phyloP scores from a whole-genome alignment of 2,113 vertebrate species.

The Tetrax tetrax region DNA sequence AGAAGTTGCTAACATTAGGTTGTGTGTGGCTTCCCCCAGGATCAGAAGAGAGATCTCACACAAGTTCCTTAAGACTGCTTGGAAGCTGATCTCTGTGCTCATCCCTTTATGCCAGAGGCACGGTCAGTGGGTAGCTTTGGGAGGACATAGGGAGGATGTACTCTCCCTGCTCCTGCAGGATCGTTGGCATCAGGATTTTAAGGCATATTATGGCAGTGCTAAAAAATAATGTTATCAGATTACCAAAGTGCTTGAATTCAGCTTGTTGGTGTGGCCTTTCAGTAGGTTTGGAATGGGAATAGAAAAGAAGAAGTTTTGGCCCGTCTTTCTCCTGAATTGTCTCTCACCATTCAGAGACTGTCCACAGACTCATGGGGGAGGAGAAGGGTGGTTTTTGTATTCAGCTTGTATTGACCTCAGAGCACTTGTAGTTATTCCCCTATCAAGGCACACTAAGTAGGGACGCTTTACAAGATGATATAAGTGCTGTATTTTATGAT shows the following conservation, averaged over 20 bases:
- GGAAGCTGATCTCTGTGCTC: not conserved
- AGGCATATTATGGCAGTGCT: not conserved
- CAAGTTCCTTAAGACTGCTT: not conserved
- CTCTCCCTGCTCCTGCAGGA: not conserved
- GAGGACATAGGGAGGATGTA: not conserved
- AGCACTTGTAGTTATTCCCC: not conserved
- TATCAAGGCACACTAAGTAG: not conserved
- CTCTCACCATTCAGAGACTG: not conserved
- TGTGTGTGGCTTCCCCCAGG: not conserved
- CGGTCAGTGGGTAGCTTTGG: not conserved
- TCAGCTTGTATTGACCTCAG: not conserved
- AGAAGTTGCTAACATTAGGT: not conserved
- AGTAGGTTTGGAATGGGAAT: not conserved
- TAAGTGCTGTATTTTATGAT: slow-evolving; percentile 27
- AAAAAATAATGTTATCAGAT: not conserved
- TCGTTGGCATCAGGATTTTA: not conserved
- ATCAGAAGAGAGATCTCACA: not conserved
- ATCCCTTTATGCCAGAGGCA: not conserved
- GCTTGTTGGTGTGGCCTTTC: not conserved
- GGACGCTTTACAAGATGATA: not conserved
- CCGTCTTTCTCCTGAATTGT: not conserved
- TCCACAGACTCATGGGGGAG: not conserved
- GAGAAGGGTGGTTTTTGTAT: not conserved
- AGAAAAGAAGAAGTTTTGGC: not conserved
- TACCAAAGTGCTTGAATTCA: not conserved